These are phyloP conservation scores for Herpailurus yagouaroundi DNA, from an alignment of 2,113 vertebrate genomes.

Conservation along the genomic window DNA sequence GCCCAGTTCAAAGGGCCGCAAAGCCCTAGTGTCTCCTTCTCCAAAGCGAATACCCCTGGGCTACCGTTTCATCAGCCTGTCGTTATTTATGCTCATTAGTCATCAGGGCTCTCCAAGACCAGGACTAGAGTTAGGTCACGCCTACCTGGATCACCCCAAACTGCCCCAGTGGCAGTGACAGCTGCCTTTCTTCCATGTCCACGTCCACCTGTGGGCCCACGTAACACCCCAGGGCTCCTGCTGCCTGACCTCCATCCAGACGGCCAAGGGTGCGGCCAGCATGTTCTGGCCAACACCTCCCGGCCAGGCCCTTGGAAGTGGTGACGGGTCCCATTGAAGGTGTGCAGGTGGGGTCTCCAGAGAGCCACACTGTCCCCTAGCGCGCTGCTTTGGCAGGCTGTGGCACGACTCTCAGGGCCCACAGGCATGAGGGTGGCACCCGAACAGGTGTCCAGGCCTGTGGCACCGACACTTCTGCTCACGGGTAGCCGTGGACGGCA, in stretches of 20 bases:
- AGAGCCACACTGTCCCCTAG: constrained; percentile 75
- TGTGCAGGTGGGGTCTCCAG: constrained; percentile 73
- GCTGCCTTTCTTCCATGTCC: constrained; percentile 70
- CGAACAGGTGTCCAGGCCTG: constrained; percentile 46
- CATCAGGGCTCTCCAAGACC: background rate
- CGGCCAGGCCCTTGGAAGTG: constrained; percentile 77
- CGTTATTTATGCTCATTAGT: too few species aligned
- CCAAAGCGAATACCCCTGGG: background rate
- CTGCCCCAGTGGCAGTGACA: constrained; percentile 67
- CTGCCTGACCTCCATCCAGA: constrained; percentile 69
- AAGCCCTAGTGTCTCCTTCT: background rate
- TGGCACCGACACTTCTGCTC: constrained; percentile 79
- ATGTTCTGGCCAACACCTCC: background rate
- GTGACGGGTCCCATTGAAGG: constrained; percentile 79
- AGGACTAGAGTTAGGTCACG: background rate
- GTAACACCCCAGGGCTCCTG: background rate
- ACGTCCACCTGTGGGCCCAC: constrained; percentile 73
- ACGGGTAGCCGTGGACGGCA: constrained; percentile 79
- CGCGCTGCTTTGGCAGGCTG: too few species aligned
- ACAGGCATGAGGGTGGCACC: constrained; percentile 74
- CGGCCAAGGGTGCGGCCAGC: constrained; percentile 44
- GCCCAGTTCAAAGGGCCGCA: background rate
- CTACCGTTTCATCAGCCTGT: background rate
- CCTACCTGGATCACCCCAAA: constrained; percentile 68
- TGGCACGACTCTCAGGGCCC: constrained; percentile 18